Evolutionary conservation across 2,113 vertebrate genomes (phyloP).

Genomic region (Motacilla alba): DNA sequence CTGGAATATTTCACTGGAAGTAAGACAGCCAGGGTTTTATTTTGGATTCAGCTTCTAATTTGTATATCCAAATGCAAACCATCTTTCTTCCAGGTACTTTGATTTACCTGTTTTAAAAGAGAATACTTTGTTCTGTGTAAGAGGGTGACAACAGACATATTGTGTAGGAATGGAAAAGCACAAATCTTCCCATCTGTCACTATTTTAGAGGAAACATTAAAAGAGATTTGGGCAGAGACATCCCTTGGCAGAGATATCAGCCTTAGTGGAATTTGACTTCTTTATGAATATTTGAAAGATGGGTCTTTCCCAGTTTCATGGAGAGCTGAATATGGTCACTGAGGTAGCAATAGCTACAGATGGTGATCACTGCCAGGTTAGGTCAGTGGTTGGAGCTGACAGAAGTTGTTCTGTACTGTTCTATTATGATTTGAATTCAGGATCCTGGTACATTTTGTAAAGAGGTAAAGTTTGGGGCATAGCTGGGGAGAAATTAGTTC

Average conservation of each 20-base stretch:
- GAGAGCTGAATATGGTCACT: neutral
- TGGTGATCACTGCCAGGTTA: neutral
- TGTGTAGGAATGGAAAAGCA: neutral
- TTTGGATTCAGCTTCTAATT: neutral
- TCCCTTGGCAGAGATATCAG: neutral
- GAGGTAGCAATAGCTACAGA: neutral
- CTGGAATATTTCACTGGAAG: neutral
- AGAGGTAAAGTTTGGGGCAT: neutral
- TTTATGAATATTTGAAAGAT: neutral
- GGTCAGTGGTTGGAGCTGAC: neutral
- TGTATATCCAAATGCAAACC: neutral
- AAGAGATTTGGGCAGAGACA: neutral
- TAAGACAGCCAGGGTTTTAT: neutral
- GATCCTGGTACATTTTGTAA: neutral
- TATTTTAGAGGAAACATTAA: slow-evolving; percentile 10
- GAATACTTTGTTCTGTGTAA: neutral
- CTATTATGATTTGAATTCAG: neutral
- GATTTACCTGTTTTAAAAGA: neutral
- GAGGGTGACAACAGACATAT: neutral
- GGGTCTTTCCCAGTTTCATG: neutral
- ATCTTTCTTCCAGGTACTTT: neutral
- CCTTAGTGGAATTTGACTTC: neutral
- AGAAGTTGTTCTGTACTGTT: neutral
- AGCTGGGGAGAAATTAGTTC: neutral
- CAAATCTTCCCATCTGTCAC: neutral